These are phyloP conservation scores for Scopus umbretta DNA, from an alignment of 2,113 vertebrate genomes.

Conservation along the genomic window DNA sequence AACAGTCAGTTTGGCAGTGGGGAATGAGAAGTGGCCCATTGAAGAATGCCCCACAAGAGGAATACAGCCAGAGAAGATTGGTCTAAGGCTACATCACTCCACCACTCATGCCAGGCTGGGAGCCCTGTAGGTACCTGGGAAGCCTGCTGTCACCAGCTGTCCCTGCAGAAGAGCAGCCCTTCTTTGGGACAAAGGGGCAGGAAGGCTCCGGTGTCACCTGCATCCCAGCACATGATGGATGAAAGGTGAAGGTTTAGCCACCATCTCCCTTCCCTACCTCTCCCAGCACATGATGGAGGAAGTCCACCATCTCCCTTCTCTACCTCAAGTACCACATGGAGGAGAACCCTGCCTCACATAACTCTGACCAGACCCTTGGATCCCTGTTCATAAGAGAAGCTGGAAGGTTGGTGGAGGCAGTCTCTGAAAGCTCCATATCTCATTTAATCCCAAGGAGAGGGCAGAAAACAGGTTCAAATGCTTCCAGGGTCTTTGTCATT, in stretches of 20 bases:
- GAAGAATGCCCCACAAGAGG: neutral
- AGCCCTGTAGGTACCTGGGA: neutral
- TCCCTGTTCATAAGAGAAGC: neutral
- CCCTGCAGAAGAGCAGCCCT: neutral
- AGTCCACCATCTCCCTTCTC: neutral
- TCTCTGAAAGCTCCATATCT: neutral
- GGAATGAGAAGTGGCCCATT: neutral
- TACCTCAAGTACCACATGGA: neutral
- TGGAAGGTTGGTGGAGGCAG: neutral
- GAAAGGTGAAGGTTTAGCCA: neutral
- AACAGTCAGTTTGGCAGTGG: neutral
- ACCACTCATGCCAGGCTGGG: neutral
- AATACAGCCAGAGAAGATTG: neutral
- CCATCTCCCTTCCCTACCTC: neutral
- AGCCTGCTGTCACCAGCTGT: neutral
- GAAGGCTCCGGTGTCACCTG: rapidly evolving
- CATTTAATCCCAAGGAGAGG: neutral
- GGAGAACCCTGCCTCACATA: neutral
- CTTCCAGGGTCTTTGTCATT: neutral
- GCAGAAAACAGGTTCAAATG: neutral
- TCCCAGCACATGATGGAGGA: neutral
- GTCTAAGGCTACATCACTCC: neutral
- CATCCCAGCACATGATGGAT: neutral
- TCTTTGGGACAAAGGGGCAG: neutral
- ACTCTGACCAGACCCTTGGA: neutral